Conservation (phyloP, 2,113 vertebrate species). For the Puntigrus tetrazona region DNA sequence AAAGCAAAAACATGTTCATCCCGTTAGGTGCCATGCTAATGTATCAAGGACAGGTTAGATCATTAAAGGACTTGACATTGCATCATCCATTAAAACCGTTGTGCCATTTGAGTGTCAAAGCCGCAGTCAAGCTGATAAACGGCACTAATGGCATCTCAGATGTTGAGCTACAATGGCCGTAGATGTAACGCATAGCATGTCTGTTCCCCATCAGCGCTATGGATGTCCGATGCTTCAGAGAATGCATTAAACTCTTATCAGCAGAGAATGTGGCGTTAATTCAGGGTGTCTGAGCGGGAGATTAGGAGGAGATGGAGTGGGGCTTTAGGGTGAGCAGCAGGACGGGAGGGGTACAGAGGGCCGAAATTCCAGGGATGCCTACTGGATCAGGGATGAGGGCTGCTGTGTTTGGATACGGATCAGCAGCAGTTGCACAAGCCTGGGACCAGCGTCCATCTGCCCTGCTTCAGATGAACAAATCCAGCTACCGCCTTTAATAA, state of each 20-base stretch:
- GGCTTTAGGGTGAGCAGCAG: slow-evolving; percentile 39
- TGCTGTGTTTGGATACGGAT: slow-evolving; percentile 58
- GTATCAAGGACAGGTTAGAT: background rate
- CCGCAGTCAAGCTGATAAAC: background rate
- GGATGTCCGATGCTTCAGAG: slow-evolving; percentile 38
- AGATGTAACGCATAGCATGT: slow-evolving; percentile 31
- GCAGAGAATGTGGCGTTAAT: slow-evolving; percentile 53
- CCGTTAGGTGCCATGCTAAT: background rate
- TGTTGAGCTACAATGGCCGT: slow-evolving; percentile 15
- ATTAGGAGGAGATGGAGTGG: slow-evolving; percentile 51
- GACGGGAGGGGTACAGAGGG: slow-evolving; percentile 15
- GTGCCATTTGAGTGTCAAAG: background rate
- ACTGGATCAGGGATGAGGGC: slow-evolving; percentile 48
- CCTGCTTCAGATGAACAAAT: slow-evolving; percentile 22
- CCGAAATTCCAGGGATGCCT: slow-evolving; percentile 57
- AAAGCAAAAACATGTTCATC: too few species aligned
- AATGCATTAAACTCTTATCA: slow-evolving; percentile 56
- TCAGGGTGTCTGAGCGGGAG: slow-evolving; percentile 50
- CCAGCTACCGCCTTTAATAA: slow-evolving; percentile 27
- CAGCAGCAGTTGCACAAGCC: slow-evolving; percentile 45
- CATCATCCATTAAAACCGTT: slow-evolving; percentile 1
- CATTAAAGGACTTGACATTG: background rate
- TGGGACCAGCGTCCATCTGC: slow-evolving; percentile 9
- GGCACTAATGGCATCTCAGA: slow-evolving; percentile 13
- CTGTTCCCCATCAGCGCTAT: slow-evolving; percentile 31